These are phyloP conservation scores for Coregonus sp. DNA, from an alignment of 2,797 vertebrate species.

Conservation along the genomic window DNA sequence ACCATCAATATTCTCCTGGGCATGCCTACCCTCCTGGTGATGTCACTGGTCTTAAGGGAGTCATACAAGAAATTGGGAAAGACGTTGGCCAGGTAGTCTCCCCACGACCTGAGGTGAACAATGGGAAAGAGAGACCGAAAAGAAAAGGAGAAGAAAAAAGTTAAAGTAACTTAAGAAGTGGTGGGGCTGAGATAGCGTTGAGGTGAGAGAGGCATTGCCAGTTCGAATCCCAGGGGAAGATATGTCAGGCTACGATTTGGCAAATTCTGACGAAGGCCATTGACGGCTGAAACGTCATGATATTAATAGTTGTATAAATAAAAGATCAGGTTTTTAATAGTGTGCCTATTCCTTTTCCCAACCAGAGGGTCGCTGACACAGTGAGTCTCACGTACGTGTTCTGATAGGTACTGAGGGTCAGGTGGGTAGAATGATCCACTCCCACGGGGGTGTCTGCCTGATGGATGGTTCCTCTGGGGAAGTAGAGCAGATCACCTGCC, in stretches of 20 bases:
- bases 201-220: not conserved
- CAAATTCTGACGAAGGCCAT: not conserved
- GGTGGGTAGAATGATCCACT: constrained; percentile 81
- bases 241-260: not conserved
- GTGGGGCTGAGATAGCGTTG: not conserved
- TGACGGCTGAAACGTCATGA: not conserved
- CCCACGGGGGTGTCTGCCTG: constrained; percentile 85
- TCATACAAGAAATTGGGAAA: constrained; percentile 83
- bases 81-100: constrained; percentile 84
- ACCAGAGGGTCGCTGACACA: not conserved
- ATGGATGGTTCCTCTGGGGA: constrained; percentile 92
- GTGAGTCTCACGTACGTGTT: constrained; percentile 75
- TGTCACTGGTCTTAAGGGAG: constrained; percentile 70
- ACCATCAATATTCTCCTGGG: constrained; percentile 84
- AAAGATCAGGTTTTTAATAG: too few relatives aligned
- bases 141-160: not conserved
- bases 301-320: too few relatives aligned
- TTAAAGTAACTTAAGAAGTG: not conserved
- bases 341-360: too few relatives aligned
- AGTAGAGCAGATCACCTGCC: constrained; percentile 90
- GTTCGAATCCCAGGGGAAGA: not conserved
- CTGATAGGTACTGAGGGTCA: constrained; percentile 94
- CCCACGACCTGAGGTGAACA: constrained; percentile 81
- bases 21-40: constrained; percentile 77
- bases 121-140: too few relatives aligned